These are phyloP conservation scores for Aulostomus chinensis DNA, from an alignment of 2,797 vertebrate species.

Conservation along the genomic window DNA sequence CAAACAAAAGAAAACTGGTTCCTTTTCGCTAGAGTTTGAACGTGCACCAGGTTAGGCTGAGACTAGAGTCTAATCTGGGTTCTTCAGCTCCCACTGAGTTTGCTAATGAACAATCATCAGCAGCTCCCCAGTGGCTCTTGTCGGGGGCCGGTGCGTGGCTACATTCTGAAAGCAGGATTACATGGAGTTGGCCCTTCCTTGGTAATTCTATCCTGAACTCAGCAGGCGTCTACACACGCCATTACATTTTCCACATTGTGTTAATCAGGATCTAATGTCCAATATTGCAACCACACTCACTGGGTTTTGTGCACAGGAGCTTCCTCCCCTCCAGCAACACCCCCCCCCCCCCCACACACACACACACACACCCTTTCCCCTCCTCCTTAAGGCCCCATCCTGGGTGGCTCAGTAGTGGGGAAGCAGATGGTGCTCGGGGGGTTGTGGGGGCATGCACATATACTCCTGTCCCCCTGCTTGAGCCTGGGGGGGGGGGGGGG, in stretches of 20 bases:
- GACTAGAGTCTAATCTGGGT: slow-evolving; percentile 49
- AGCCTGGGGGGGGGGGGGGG: slow-evolving; percentile 58
- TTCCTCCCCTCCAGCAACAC: slow-evolving; percentile 51
- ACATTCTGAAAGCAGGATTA: slow-evolving; percentile 72
- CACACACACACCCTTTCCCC: too few relatives aligned
- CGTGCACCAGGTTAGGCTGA: slow-evolving; percentile 26
- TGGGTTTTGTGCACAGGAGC: slow-evolving; percentile 36
- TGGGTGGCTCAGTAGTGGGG: slow-evolving; percentile 70
- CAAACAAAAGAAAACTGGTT: slow-evolving; percentile 50
- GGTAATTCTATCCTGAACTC: slow-evolving; percentile 69
- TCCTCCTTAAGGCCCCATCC: slow-evolving; percentile 62
- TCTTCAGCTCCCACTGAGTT: slow-evolving; percentile 73
- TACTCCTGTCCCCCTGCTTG: slow-evolving; percentile 56
- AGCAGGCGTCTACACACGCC: slow-evolving; percentile 60
- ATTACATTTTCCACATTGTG: slow-evolving; percentile 75
- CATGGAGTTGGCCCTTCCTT: slow-evolving; percentile 51
- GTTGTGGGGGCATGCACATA: slow-evolving; percentile 27
- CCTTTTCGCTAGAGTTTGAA: slow-evolving; percentile 19
- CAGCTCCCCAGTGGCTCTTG: slow-evolving; percentile 68
- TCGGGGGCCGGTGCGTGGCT: slow-evolving; percentile 60
- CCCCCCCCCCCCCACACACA: too few relatives aligned
- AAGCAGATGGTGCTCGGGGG: slow-evolving; percentile 76
- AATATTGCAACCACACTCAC: slow-evolving; percentile 20
- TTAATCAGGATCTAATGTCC: slow-evolving; percentile 66
- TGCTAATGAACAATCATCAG: slow-evolving; percentile 82